Percentiles rank a stretch among this genome's conserved stretches.
Conservation (phyloP, 1,140 invertebrate species). For the Leptoteleia sp. region DNA sequence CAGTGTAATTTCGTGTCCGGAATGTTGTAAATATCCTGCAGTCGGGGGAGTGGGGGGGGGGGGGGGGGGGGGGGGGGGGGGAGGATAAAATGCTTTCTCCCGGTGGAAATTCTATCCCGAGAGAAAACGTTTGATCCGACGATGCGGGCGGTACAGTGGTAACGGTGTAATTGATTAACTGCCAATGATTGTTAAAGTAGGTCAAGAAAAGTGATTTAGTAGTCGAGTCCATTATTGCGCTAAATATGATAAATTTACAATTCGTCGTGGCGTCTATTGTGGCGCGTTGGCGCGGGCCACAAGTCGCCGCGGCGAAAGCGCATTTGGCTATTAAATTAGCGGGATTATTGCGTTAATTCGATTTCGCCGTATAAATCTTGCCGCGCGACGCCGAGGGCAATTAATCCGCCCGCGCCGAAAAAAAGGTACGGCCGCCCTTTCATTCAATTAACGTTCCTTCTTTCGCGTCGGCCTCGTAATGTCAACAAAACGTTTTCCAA, state of each 20-base stretch:
- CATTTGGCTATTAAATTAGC: slow-evolving; percentile 22
- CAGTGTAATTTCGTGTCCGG: slow-evolving; percentile 31
- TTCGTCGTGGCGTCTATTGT: slow-evolving; percentile 20
- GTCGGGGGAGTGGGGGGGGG: too few relatives aligned
- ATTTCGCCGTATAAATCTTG: slow-evolving; percentile 43
- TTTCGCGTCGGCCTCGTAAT: slow-evolving; percentile 33
- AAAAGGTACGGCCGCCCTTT: slow-evolving; percentile 25
- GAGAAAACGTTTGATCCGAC: slow-evolving; percentile 52
- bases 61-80: too few relatives aligned
- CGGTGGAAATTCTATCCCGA: slow-evolving; percentile 48
- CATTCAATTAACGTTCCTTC: slow-evolving; percentile 49
- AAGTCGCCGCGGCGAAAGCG: slow-evolving; percentile 4
- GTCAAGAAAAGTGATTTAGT: slow-evolving; percentile 63
- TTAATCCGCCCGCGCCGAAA: slow-evolving; percentile 29
- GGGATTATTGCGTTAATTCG: slow-evolving; percentile 30
- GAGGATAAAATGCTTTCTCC: slow-evolving; percentile 42
- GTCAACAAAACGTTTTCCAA: slow-evolving; percentile 56
- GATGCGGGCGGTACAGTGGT: slow-evolving; percentile 49
- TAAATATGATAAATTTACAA: slow-evolving; percentile 45
- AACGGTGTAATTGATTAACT: slow-evolving; percentile 61
- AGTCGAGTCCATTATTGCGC: slow-evolving; percentile 42
- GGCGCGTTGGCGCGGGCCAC: not conserved
- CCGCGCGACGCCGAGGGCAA: slow-evolving; percentile 13
- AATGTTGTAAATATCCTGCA: too few relatives aligned
- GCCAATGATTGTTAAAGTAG: slow-evolving; percentile 62